Evolutionary conservation across 2,888 invertebrate species (phyloP).

Genomic region (Melanostoma scalare): DNA sequence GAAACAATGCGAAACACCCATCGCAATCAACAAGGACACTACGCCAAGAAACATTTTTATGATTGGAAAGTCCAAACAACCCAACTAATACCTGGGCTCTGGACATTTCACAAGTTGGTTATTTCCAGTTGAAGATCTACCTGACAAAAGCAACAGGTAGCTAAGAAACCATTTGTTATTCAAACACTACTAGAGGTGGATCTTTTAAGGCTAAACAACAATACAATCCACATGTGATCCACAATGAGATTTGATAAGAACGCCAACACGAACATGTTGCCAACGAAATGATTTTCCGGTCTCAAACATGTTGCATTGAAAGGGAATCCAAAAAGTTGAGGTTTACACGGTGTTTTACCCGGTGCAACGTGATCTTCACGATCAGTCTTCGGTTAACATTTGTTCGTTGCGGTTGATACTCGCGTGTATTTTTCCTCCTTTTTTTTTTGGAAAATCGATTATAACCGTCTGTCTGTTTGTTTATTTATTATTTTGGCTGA

Average conservation of each 20-base stretch:
- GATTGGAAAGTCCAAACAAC: slow-evolving; percentile 58
- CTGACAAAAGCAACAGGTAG: slow-evolving; percentile 56
- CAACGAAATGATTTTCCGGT: background rate
- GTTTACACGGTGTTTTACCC: slow-evolving; percentile 39
- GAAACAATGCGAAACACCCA: slow-evolving; percentile 28
- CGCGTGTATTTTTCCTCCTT: background rate
- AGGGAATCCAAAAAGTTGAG: slow-evolving; percentile 54
- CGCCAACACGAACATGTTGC: slow-evolving; percentile 51
- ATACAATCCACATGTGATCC: slow-evolving; percentile 36
- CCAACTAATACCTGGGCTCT: slow-evolving; percentile 6
- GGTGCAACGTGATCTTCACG: slow-evolving; percentile 66
- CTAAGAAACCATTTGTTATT: no score
- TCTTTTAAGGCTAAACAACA: slow-evolving; percentile 3
- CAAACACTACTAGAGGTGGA: background rate
- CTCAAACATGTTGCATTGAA: slow-evolving; percentile 67
- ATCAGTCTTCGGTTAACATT: slow-evolving; percentile 71
- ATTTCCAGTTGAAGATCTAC: slow-evolving; percentile 11
- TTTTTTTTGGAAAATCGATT: slow-evolving; percentile 6
- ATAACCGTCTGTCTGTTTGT: slow-evolving; percentile 20
- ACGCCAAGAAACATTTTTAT: slow-evolving; percentile 10
- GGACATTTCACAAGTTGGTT: slow-evolving; percentile 10
- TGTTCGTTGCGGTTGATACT: slow-evolving; percentile 48
- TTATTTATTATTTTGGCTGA: slow-evolving; percentile 21
- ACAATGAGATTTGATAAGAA: slow-evolving; percentile 41
- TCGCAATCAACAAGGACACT: slow-evolving; percentile 38